Evolutionary conservation across 2,888 invertebrate species (phyloP).

Genomic region (Schizaphis graminum): DNA sequence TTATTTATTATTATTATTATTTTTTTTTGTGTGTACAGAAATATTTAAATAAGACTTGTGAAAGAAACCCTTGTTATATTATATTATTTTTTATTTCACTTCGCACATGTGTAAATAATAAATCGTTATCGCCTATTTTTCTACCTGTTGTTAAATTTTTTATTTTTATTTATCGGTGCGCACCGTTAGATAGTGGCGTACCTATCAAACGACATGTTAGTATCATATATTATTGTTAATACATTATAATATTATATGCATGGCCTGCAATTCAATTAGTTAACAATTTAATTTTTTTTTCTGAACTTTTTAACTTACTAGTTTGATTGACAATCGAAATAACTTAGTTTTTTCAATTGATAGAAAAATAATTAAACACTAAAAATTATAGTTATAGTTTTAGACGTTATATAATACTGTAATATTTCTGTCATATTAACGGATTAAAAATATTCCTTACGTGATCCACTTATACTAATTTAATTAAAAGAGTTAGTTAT

Average conservation of each 20-base stretch:
- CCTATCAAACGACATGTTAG: not conserved
- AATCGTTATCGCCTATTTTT: conserved; percentile 62
- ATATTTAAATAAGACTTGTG: conserved; percentile 64
- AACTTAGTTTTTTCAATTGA: not conserved
- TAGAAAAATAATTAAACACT: not conserved
- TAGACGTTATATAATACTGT: too few species aligned
- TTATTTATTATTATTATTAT: conserved; percentile 10
- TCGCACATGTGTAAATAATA: conserved; percentile 62
- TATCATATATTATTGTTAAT: not conserved
- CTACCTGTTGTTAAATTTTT: conserved; percentile 9
- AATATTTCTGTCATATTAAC: not conserved
- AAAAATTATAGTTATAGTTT: not conserved
- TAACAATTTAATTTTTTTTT: not conserved
- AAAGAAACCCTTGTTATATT: conserved; percentile 62
- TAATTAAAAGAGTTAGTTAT: not conserved
- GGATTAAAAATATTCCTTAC: not conserved
- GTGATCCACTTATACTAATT: not conserved
- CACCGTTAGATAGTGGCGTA: too few species aligned
- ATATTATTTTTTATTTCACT: conserved; percentile 63
- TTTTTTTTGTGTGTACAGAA: conserved; percentile 37
- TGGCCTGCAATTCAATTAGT: not conserved
- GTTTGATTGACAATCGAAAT: not conserved
- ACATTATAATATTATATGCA: not conserved
- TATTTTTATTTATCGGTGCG: not conserved
- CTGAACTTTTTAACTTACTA: not conserved